Conservation (phyloP, 2,113 vertebrate species). For the Eptatretus burgeri region DNA sequence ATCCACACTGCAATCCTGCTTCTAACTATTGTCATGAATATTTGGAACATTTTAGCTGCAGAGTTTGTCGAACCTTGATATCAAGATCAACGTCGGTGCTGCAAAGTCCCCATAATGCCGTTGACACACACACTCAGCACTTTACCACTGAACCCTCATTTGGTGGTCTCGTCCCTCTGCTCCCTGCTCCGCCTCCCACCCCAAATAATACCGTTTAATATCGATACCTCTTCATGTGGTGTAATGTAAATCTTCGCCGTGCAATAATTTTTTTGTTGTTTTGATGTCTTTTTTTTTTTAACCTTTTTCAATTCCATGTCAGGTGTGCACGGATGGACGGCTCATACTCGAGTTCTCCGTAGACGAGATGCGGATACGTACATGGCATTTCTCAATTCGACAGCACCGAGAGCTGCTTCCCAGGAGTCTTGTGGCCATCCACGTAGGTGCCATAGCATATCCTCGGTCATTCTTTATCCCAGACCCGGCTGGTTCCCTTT, state of each 20-base stretch:
- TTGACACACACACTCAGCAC: too few species aligned
- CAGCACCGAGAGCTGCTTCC: conserved; percentile 91
- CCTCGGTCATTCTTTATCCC: neutral
- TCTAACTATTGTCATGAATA: too few species aligned
- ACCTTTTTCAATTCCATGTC: conserved; percentile 5
- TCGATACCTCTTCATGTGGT: too few species aligned
- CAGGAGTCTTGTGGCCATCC: conserved; percentile 94
- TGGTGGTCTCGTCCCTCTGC: too few species aligned
- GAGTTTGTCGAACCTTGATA: too few species aligned
- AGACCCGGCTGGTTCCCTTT: neutral
- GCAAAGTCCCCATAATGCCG: too few species aligned
- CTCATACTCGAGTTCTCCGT: conserved; percentile 96
- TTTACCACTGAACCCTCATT: too few species aligned
- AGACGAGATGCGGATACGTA: conserved; percentile 98
- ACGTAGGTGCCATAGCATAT: conserved; percentile 33
- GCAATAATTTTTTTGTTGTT: conserved; percentile 12
- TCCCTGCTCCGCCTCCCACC: too few species aligned
- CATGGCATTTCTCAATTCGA: conserved; percentile 98
- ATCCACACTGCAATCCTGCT: too few species aligned
- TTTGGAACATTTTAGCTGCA: too few species aligned
- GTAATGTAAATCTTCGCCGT: conserved; percentile 9
- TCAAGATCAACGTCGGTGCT: too few species aligned
- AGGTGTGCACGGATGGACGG: conserved; percentile 93
- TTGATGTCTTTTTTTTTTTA: conserved; percentile 7
- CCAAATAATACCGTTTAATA: too few species aligned